Evolutionary conservation across 1,140 invertebrate genomes (phyloP), one percentile per base, ranked within the genome.

Genomic region (Macrosteles quadrilineatus): DNA sequence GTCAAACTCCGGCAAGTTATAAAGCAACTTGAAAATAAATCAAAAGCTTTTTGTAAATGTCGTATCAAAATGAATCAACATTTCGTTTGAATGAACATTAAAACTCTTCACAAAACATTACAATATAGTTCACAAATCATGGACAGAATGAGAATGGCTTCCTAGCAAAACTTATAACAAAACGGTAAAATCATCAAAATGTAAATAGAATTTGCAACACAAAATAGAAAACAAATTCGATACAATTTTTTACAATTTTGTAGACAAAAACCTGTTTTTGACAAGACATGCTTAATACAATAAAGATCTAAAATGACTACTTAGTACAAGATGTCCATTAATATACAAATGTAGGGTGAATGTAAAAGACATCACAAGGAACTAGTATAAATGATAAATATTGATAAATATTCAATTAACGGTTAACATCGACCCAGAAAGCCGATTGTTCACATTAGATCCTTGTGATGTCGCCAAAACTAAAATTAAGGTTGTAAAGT

Each of bases 391-490:
- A 19, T 50, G 6, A 19, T 50, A 50, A 50, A 50, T 50, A 19
- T 11, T 50, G n/a, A 50, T 4, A 19, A 19, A 19, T 9, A 50
- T 19, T 23, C 3, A 9, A 19, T n/a, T 19, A 11, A 9, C 3
- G 47, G 17, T 43, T 17, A 43, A 43, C 47, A 50, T 19, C 21
- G 47, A 23, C 47, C n/a, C 4, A 19, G 3, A 4, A 9, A 19
- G 47, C n/a, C 17, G 47, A 19, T 23, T 9, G 3, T 6, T 23
- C 3, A n/a, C 47, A 50, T 50, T n/a, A 9, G 25, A 59, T 43
- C 63, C 63, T 66, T 66, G 63, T 45, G 63, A 66, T 66, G 63
- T 43, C 63, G 9, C 29, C 53, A 66, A 43, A 27, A 45, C 31
- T 43, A 62, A 6, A 62, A 17, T n/a, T 55, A 55, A 6, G 14